These are phyloP conservation scores for Aurelia coerulea DNA, from an alignment of 30 jellyfish, hydroid and myxozoan genomes.

Conservation along the genomic window DNA sequence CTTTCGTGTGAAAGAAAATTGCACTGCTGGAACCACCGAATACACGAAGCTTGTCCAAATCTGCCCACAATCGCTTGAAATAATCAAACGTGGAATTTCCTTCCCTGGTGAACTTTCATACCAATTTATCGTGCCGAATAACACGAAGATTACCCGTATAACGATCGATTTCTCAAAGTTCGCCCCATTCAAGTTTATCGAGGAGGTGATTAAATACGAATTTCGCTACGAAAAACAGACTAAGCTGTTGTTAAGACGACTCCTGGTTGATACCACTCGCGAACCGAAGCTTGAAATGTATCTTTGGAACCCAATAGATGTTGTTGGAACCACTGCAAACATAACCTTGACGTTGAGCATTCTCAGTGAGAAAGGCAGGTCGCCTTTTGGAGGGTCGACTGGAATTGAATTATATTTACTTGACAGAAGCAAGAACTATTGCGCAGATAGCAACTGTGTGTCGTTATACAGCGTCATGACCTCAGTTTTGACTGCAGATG, in stretches of 20 bases:
- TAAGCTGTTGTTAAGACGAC: slow-evolving; percentile 7
- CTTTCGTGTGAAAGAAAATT: slow-evolving; percentile 59
- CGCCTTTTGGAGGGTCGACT: neutral
- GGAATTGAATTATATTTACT: slow-evolving; percentile 18
- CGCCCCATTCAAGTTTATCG: slow-evolving; percentile 13
- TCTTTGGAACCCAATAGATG: slow-evolving; percentile 49
- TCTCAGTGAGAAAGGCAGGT: neutral
- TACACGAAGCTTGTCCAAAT: slow-evolving; percentile 16
- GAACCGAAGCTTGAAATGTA: slow-evolving; percentile 27
- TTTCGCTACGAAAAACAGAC: neutral
- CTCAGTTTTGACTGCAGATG: neutral
- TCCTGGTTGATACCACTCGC: slow-evolving; percentile 28
- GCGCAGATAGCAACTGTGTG: slow-evolving; percentile 40
- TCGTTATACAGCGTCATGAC: slow-evolving; percentile 4
- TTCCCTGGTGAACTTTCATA: slow-evolving; percentile 26
- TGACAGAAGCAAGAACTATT: slow-evolving; percentile 31
- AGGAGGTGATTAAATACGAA: neutral
- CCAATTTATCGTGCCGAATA: slow-evolving; percentile 28
- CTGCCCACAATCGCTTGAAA: slow-evolving; percentile 30
- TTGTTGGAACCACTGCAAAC: slow-evolving; percentile 20
- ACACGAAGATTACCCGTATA: slow-evolving; percentile 27
- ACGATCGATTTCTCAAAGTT: slow-evolving; percentile 4
- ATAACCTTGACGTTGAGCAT: slow-evolving; percentile 6
- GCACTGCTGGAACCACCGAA: slow-evolving; percentile 26
- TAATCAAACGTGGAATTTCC: neutral